Conservation (phyloP, 2,113 vertebrate species). For the Thryonomys swinderianus region DNA sequence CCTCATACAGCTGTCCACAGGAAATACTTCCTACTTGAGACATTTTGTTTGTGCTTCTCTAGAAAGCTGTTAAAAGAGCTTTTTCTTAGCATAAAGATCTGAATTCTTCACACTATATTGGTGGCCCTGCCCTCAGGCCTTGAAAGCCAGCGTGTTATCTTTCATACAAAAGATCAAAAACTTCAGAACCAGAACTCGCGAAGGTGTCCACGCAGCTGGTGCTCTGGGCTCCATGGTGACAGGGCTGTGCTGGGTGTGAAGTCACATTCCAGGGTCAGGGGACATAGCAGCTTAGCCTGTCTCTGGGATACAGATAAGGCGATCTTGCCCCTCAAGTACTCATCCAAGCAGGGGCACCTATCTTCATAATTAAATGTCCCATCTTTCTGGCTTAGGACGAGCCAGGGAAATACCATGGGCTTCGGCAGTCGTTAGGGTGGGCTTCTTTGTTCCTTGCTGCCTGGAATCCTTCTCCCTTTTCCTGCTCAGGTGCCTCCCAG, state of each 20-base stretch:
- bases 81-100: not conserved
- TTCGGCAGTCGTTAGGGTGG: not conserved
- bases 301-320: not conserved
- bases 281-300: no score
- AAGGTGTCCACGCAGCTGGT: not conserved
- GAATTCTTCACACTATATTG: not conserved
- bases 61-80: not conserved
- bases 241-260: not conserved
- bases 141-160: not conserved
- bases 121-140: not conserved
- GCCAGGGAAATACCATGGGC: not conserved
- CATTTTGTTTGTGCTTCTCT: conserved; percentile 10
- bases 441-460: not conserved
- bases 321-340: not conserved
- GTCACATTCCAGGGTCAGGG: not conserved
- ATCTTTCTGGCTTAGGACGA: not conserved
- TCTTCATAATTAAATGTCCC: not conserved
- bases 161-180: conserved; percentile 15
- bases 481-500: not conserved
- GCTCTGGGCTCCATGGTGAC: not conserved
- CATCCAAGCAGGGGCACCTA: not conserved
- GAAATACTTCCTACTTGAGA: conserved; percentile 6
- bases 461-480: not conserved
- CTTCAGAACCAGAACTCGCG: not conserved
- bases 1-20: not conserved